phyloP scores from a whole-genome alignment of 2,797 vertebrate genomes.

The Micrastur ruficollis region DNA sequence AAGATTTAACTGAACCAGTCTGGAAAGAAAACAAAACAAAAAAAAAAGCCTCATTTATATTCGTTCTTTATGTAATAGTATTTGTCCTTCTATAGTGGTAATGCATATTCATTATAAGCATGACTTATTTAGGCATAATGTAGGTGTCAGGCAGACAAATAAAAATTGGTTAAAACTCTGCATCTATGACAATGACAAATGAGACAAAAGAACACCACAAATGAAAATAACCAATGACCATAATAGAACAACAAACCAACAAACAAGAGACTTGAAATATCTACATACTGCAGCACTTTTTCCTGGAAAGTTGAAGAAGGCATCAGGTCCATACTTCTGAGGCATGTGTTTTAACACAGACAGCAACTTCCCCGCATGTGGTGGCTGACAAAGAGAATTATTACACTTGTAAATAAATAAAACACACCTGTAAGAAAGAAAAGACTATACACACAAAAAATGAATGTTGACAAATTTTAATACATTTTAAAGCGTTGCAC shows the following conservation, averaged over 20 bases:
- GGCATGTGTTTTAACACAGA: slow-evolving; percentile 96
- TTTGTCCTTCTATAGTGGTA: neutral
- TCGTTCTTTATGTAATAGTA: neutral
- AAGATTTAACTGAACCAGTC: neutral
- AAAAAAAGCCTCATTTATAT: neutral
- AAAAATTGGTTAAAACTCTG: neutral
- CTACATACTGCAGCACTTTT: slow-evolving; percentile 95
- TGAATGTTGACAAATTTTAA: neutral
- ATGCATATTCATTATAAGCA: neutral
- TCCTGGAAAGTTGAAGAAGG: slow-evolving; percentile 98
- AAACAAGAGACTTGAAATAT: neutral
- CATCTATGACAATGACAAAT: neutral
- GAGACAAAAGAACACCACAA: neutral
- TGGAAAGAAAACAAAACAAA: rapidly evolving
- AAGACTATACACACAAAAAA: neutral
- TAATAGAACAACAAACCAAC: neutral
- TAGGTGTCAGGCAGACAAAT: neutral
- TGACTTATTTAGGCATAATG: neutral
- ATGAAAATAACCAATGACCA: neutral
- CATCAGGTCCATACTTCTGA: slow-evolving; percentile 92
- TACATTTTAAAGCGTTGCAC: neutral
- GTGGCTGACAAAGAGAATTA: slow-evolving; percentile 80
- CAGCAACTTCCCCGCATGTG: slow-evolving; percentile 92
- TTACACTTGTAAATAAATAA: neutral
- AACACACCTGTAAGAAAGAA: neutral